These are phyloP conservation scores for Phodopus roborovskii DNA, from an alignment of 2,113 vertebrate genomes.

Conservation along the genomic window DNA sequence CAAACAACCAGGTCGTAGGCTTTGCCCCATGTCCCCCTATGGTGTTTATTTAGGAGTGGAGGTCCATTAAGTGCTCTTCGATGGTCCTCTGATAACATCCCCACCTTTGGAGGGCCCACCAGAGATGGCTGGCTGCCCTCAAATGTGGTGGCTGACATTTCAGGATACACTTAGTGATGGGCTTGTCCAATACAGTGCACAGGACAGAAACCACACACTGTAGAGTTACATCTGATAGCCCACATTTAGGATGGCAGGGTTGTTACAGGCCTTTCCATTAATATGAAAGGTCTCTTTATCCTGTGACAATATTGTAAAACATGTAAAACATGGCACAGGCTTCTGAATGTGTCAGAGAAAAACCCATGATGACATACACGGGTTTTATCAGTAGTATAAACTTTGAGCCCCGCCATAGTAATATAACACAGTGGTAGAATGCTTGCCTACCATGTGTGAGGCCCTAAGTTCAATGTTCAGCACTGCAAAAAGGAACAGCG, in stretches of 20 bases:
- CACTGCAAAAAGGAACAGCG: background rate
- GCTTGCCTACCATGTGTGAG: background rate
- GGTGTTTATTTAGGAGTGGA: conserved; percentile 73
- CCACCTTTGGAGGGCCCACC: conserved; percentile 59
- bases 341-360: background rate
- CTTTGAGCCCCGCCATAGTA: background rate
- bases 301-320: background rate
- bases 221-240: background rate
- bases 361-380: background rate
- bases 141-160: conserved; percentile 75
- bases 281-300: background rate
- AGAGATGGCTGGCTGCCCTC: conserved; percentile 67
- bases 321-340: background rate
- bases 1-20: conserved; percentile 70
- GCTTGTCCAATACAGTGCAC: background rate
- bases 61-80: conserved; percentile 81
- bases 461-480: background rate
- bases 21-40: conserved; percentile 9
- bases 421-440: background rate
- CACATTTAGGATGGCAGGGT: background rate
- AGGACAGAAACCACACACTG: conserved; percentile 70
- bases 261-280: background rate
- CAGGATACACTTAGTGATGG: conserved; percentile 69
- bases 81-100: conserved; percentile 80
- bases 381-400: background rate